Conservation (phyloP, 2,113 vertebrate species). For the Picathartes gymnocephalus region DNA sequence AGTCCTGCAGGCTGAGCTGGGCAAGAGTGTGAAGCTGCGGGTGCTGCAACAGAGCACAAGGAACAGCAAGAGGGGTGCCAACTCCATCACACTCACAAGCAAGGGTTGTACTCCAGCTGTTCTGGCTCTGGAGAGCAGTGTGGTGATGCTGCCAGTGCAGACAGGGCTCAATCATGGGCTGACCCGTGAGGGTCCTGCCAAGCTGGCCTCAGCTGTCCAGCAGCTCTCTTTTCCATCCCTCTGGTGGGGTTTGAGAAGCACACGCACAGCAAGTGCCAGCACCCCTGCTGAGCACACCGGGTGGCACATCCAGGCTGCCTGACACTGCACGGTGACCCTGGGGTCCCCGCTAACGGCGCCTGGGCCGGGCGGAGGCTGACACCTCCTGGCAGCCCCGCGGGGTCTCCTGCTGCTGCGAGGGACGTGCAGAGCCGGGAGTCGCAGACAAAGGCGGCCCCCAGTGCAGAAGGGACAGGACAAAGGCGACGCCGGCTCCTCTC, state of each 20-base stretch:
- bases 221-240: background rate
- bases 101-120: background rate
- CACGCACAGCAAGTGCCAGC: rapidly evolving
- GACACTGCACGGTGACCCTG: rapidly evolving
- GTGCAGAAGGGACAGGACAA: background rate
- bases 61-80: background rate
- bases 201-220: background rate
- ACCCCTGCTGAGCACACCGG: rapidly evolving
- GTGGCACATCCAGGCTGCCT: rapidly evolving
- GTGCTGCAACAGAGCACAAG: rapidly evolving
- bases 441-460: slow-evolving; percentile 15
- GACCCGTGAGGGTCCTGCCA: rapidly evolving
- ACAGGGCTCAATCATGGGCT: rapidly evolving
- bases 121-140: background rate
- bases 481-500: background rate
- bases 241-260: background rate
- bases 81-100: rapidly evolving
- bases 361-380: rapidly evolving
- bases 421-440: rapidly evolving
- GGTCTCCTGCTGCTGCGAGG: background rate
- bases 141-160: rapidly evolving
- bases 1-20: rapidly evolving
- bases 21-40: rapidly evolving
- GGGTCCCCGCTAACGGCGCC: rapidly evolving
- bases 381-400: background rate